Conservation (phyloP, 2,797 vertebrate species). For the Arvicola amphibius region DNA sequence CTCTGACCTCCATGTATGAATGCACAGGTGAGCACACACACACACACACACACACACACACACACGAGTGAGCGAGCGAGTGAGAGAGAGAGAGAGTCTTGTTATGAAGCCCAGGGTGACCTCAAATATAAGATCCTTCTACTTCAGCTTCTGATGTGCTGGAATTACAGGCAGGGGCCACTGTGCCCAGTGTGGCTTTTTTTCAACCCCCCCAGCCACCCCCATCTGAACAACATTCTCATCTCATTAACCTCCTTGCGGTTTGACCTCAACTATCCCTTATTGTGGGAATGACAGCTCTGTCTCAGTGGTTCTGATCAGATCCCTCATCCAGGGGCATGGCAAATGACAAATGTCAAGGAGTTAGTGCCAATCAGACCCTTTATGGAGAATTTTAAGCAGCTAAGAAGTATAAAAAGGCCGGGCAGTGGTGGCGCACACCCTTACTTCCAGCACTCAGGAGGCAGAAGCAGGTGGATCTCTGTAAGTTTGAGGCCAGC, state of each 20-base stretch:
- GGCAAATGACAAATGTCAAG: neutral
- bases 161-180: neutral
- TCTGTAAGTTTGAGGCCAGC: neutral
- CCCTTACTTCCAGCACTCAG: neutral
- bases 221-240: neutral
- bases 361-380: neutral
- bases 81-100: neutral
- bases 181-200: neutral
- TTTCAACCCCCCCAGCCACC: neutral
- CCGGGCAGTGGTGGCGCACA: neutral
- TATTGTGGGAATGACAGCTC: neutral
- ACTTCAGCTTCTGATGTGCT: neutral
- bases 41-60: too few species aligned
- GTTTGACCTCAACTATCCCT: neutral
- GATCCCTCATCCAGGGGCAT: neutral
- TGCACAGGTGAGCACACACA: neutral
- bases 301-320: neutral
- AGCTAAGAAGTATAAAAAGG: neutral
- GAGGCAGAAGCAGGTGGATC: neutral
- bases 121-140: neutral
- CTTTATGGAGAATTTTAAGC: neutral
- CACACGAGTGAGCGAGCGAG: too few species aligned
- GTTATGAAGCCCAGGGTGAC: neutral
- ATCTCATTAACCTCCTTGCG: neutral
- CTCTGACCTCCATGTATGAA: neutral